Evolutionary conservation across 92 coral and sea anemone genomes (phyloP), one percentile per base, ranked within the genome.

Genomic region (Porites cylindrica): DNA sequence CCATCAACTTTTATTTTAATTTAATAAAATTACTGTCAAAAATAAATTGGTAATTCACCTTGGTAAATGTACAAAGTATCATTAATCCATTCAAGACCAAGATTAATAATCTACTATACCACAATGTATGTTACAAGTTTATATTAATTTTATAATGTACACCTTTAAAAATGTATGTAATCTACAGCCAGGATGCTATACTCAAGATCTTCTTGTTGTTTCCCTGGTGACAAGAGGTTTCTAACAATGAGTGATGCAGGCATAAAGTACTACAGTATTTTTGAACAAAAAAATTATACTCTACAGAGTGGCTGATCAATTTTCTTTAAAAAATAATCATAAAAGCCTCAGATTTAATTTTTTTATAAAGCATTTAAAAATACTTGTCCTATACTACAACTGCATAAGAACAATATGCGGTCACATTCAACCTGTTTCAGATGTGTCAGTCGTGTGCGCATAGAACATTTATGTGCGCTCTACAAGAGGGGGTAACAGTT

Each of bases 141-240:
- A 38, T 38, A 38, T 38, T 38, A 38, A 38, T 3, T 38, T 38
- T 38, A 38, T 38, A 38, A 38, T 38, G 47, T 38, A 38, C 47
- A 38, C 7, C 47, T 38, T 38, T 38, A 38, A 38, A 38, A 38
- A 38, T 38, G 47, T 38, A 38, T 38, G 47, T 38, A 4, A 38
- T 38, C 47, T 38, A 38, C 47, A 38, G 47, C 47, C 47, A 38
- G 54, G 53, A 75, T 75, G 53, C 78, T 47, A 75, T 3, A 1
- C 24, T 6, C 20, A 75, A 74, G 32, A 20, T 56, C 38, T 82
- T 53, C 13, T 21, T 11, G 29, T 56, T 6, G 86, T 82, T 82
- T 54, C 86, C 86, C 58, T 82, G 86, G 86, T n/a, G 59, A 82
- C 78, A 70, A 82, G 86, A 70, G 70, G 71, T 82, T 82, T 54